Base-by-base conservation (phyloP, 1,140 invertebrate species). In the Pseudomyrmex flavicornis region DNA sequence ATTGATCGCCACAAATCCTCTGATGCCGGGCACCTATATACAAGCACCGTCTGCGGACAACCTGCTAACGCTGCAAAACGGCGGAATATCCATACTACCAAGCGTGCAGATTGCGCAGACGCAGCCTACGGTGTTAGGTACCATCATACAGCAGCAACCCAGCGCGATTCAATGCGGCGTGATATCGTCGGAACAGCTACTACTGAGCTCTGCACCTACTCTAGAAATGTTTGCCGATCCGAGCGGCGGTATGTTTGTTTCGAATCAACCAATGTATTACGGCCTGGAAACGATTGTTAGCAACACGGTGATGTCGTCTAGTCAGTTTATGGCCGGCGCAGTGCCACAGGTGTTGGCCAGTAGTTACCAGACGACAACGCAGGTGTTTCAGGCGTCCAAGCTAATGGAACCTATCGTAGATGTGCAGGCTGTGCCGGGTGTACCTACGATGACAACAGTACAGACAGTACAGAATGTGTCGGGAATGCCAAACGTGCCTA, bases 301-400 rank as follows among this genome's bases (percentile, higher is more conserved):
- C 92, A 97, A 97, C 89, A 97, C 97, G 13, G 97, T 97, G 0
- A 97, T 97, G 97, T 97, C 96, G 22, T 97, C 97, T 35, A 97
- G 97, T 91, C 97, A 97, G 87, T 97, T 97, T 91, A 95, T 97
- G 44, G 96, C 97, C 10, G 97, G 96, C 2, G 95, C 96, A 4
- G 96, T 97, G 93, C 97, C 96, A 68, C 97, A 97, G 62, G 96
- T 97, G 12, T 93, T 97, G 9, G 96, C 96, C 46, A 97, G 97
- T 87, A 97, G 97, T 91, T 97, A 97, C 92, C 96, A 97, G 59
- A 97, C 96, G 0, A 97, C 97, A 5, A 97, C 97, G 0, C 97
- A 97, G 94, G 96, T 97, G 52, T 97, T 97, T 91, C 97, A 97
- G 94, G 97, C 97, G 0, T 97, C 97, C 82, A 97, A 97, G 93